Evolutionary conservation across 2,888 invertebrate genomes (phyloP), one percentile per base, ranked within the genome.

Genomic region (Dioctria linearis): DNA sequence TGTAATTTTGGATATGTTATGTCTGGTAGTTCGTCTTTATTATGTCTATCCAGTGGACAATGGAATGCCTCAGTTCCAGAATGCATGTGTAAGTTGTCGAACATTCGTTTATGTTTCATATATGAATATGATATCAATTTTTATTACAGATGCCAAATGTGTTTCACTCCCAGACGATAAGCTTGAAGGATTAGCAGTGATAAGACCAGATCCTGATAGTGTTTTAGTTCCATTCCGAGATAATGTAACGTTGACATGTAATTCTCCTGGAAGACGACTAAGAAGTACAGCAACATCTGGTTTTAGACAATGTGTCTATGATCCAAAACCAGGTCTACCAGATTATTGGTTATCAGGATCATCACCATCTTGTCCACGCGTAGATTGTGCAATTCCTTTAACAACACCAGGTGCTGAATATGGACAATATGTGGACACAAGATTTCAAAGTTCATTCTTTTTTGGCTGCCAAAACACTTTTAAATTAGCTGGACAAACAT

Each of bases 391-490:
- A n/a, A 89, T 93, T 6, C 98, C 98, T 11, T 93, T 95, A 88
- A 94, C 96, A 67, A 96, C 97, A 11, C 95, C 98, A 6, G 98
- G 98, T 40, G 97, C 98, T 1, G 96, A 96, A 87, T 98, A 98
- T 86, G 97, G 97, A 1, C 94, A 95, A 88, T 95, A 94, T 85
- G 90, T 93, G 11, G 97, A 97, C 86, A 97, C 97, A 0, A 94
- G 94, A 88, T 97, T 94, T 86, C 96, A 97, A 88, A 96, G 97
- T 51, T 96, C 95, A 3, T 97, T 98, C 90, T 97, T 95, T 91
- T 98, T 98, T 87, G 97, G 97, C 51, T 98, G 98, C 86, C 96
- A 97, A 90, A 96, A 97, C 83, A 98, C 98, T 0, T 98, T 98
- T 87, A 96, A 96, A 86, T 90, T 97, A 13, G 96, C 96, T 37